Base-by-base conservation (phyloP, 2,888 invertebrate genomes). In the Parnassius mnemosyne region DNA sequence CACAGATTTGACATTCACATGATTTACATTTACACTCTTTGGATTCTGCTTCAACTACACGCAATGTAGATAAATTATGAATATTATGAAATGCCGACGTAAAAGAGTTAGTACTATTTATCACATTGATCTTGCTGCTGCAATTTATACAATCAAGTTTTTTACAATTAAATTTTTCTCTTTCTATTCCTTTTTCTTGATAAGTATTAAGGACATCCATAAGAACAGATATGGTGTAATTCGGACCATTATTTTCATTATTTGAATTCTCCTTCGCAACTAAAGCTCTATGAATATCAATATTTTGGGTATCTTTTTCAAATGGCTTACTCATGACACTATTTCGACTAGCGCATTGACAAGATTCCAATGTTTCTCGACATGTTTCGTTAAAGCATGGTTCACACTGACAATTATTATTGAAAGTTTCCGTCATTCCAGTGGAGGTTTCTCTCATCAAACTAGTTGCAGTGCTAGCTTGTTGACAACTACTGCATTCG, bases 401-500 rank as follows among this genome's bases (percentile, higher is more conserved):
- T 13, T 80, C 78, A 62, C 83, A 85, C 11, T 69, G 71, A 60
- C 83, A 84, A 44, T 69, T 25, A 25, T 25, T 25, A 25, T 3
- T 67, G 10, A 64, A 66, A 34, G 76, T 74, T 50, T 77, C 78
- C 34, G 71, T 73, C 11, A 76, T 75, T 12, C 72, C 76, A 3
- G 81, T 81, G 7, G 80, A 77, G 65, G 75, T 76, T 65, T 85
- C 80, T 25, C 71, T 79, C 52, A 70, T 73, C 41, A 64, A 46
- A 60, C 65, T 75, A 3, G 53, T 47, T 3, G 74, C 53, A 51
- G 72, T 60, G n/a, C 75, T 65, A 9, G 60, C 68, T 20, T 70
- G 74, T 2, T 67, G 65, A 61, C 86, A 85, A 58, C 81, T 71
- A 42, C 68, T 67, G 61, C 86, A 87, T 44, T 79, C 76, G 66